phyloP scores from a whole-genome alignment of 2,113 vertebrate species.

The Carettochelys insculpta region DNA sequence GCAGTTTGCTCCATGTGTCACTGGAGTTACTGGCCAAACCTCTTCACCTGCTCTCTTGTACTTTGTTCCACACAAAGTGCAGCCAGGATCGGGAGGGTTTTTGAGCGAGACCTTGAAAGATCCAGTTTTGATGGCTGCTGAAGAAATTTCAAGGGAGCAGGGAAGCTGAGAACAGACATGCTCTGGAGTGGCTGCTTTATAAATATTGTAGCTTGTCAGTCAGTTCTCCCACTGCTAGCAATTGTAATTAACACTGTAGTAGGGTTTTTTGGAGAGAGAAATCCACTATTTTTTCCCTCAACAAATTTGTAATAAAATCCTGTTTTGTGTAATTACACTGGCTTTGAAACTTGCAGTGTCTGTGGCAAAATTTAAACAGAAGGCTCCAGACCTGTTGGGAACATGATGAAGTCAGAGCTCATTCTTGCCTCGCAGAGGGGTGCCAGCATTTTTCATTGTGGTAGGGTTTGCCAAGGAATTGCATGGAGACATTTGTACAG shows the following conservation, averaged over 20 bases:
- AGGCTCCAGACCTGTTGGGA: conserved; percentile 46
- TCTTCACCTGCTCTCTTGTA: neutral
- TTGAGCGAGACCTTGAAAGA: neutral
- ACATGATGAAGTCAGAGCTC: conserved; percentile 17
- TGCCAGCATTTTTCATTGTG: neutral
- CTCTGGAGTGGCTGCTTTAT: neutral
- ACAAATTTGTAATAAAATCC: neutral
- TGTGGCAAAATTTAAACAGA: conserved; percentile 55
- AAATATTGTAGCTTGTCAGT: neutral
- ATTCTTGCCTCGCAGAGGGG: conserved; percentile 38
- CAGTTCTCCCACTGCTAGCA: neutral
- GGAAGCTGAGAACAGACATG: neutral
- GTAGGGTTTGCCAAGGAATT: neutral
- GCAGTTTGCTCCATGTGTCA: neutral
- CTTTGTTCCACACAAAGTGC: rapidly evolving
- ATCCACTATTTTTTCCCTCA: neutral
- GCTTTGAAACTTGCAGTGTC: neutral
- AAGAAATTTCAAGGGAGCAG: rapidly evolving
- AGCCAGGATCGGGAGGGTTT: neutral
- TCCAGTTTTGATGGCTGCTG: neutral
- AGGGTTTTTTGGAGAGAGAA: neutral
- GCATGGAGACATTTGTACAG: neutral
- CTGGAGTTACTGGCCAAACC: neutral
- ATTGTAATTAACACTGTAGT: neutral
- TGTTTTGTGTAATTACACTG: neutral